Evolutionary conservation across 2,797 vertebrate genomes (phyloP).

Genomic region (Mus spretus): DNA sequence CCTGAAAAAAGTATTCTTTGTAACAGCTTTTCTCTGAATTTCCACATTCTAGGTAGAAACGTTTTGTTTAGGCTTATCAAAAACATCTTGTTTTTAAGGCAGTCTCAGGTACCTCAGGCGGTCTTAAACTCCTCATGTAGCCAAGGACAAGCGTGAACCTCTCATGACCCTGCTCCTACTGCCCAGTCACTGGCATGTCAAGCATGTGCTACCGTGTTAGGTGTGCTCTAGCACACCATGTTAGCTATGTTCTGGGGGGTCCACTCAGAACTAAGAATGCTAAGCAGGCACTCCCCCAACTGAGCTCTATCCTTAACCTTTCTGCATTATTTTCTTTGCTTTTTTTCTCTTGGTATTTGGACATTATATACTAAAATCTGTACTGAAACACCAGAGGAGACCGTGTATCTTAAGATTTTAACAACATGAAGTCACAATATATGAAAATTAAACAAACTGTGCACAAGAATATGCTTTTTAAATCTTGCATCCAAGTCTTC

Average conservation of each 20-base stretch:
- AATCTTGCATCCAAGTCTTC: conserved; percentile 40
- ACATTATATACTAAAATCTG: conserved; percentile 22
- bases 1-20: conserved; percentile 2
- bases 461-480: conserved; percentile 37
- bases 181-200: background rate
- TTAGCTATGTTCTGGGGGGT: background rate
- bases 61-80: conserved; percentile 2
- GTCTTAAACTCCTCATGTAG: background rate
- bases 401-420: conserved; percentile 58
- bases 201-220: background rate
- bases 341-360: conserved; percentile 28
- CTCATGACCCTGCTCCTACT: background rate
- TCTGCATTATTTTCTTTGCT: conserved; percentile 19
- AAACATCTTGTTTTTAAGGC: background rate
- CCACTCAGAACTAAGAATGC: background rate
- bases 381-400: conserved; percentile 40
- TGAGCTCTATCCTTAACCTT: background rate
- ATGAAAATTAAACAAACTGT: conserved; percentile 61
- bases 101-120: background rate
- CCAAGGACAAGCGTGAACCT: background rate
- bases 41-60: conserved; percentile 20
- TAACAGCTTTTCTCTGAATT: conserved; percentile 37
- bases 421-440: conserved; percentile 36
- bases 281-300: background rate
- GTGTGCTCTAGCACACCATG: background rate